Base-by-base conservation (phyloP, 2,113 vertebrate species). In the Vidua chalybeata region DNA sequence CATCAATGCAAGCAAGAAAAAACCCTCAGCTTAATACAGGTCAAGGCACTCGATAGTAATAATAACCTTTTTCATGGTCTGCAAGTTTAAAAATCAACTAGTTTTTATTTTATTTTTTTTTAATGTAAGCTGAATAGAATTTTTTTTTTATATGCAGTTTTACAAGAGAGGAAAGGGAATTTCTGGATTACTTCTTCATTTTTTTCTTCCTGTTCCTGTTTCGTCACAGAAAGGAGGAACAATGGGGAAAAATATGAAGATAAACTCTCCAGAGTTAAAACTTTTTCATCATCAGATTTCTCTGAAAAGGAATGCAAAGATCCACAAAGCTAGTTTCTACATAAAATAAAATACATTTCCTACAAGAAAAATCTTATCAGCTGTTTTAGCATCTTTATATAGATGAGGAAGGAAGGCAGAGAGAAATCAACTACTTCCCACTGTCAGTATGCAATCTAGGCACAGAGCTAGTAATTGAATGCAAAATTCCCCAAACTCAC, bases 21-120 rank as follows among this genome's bases (percentile, higher is more conserved):
- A 77, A 92, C 54, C 4, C 8, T 73, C n/a, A n/a, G 54, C 26
- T 88, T 73, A 33, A 64, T 85, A 48, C 0, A 2, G 37, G 17
- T n/a, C 55, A 55, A n/a, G 45, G 19, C 15, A 41, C 43, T 87
- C 0, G 0, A 72, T 11, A 68, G 6, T 28, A 48, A 5, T 18
- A 77, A 73, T 7, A 80, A 58, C 2, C 17, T 59, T 62, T 71
- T 37, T 35, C 48, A 61, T 28, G 66, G 22, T 67, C 48, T 61
- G 22, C 11, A 84, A 77, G 21, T 67, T 83, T 49, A 23, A 48
- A 84, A 87, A 68, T 28, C 19, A 64, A 49, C 13, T 23, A 43
- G 1, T 30, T 92, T 59, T 39, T 13, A 15, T 10, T 48, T 48
- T 51, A 5, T 45, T 33, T 37, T 41, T 58, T 69, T 74, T 63